These are phyloP conservation scores for Hylaeus anthracinus DNA, from an alignment of 1,140 invertebrate genomes.

Conservation along the genomic window DNA sequence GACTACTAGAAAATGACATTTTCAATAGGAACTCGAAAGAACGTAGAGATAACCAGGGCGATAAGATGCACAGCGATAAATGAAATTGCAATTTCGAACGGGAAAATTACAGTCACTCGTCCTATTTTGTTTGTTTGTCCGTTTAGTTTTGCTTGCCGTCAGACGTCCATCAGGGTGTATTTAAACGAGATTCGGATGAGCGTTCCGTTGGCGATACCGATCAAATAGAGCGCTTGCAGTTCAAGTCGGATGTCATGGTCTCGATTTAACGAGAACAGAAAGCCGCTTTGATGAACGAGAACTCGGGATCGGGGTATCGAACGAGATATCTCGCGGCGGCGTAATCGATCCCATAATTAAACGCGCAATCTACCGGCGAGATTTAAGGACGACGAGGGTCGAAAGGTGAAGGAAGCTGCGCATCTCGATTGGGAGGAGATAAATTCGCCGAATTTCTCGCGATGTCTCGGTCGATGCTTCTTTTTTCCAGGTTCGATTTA, in stretches of 20 bases:
- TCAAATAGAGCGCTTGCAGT: conserved; percentile 13
- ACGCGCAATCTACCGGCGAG: conserved; percentile 33
- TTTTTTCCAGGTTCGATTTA: background rate
- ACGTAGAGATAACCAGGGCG: background rate
- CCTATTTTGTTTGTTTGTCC: background rate
- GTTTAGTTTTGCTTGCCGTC: background rate
- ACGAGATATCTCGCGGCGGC: conserved; percentile 32
- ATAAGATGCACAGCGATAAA: conserved; percentile 8
- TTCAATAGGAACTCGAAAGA: conserved; percentile 13
- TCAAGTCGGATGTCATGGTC: conserved; percentile 29
- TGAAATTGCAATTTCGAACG: conserved; percentile 10
- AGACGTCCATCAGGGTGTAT: conserved; percentile 2
- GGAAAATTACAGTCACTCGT: background rate
- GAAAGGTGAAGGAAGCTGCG: conserved; percentile 27
- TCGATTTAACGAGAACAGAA: conserved; percentile 40
- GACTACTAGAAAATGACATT: background rate
- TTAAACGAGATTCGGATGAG: conserved; percentile 13
- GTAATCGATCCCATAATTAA: conserved; percentile 53
- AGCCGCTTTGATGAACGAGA: conserved; percentile 37
- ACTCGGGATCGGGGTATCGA: background rate
- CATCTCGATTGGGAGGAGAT: conserved; percentile 19
- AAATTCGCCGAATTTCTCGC: conserved; percentile 16
- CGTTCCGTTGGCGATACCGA: background rate
- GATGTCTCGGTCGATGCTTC: background rate
- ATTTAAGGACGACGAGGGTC: conserved; percentile 30